Evolutionary conservation across 1,140 invertebrate species (phyloP).

Genomic region (Nebria ingens): DNA sequence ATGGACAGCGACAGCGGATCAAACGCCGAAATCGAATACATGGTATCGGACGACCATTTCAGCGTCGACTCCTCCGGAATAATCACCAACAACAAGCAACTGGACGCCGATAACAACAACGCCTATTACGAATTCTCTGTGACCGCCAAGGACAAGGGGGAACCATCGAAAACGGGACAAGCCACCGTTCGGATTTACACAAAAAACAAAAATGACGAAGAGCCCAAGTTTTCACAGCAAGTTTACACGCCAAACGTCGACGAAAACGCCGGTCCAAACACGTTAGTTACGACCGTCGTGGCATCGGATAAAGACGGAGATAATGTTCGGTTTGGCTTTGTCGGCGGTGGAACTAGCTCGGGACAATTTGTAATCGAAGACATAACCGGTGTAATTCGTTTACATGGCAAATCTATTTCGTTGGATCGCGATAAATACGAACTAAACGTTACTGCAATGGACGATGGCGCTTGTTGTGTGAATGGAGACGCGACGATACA

Average conservation of each 20-base stretch:
- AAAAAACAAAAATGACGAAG: conserved; percentile 93
- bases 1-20: conserved; percentile 85
- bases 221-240: conserved; percentile 91
- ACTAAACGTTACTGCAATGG: conserved; percentile 86
- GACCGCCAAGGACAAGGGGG: conserved; percentile 86
- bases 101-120: conserved; percentile 92
- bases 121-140: conserved; percentile 92
- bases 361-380: conserved; percentile 93
- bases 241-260: conserved; percentile 94
- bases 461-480: conserved; percentile 86
- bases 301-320: conserved; percentile 94
- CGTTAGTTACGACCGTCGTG: conserved; percentile 86
- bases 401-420: conserved; percentile 74
- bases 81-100: conserved; percentile 84
- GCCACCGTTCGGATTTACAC: conserved; percentile 89
- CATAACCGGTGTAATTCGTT: conserved; percentile 85
- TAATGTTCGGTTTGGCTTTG: conserved; percentile 87
- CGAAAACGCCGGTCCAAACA: conserved; percentile 89
- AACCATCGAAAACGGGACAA: conserved; percentile 81
- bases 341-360: conserved; percentile 76
- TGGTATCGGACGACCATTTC: conserved; percentile 84
- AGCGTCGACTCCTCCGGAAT: conserved; percentile 83
- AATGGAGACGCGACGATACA: conserved; percentile 77
- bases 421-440: conserved; percentile 86
- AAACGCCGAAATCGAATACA: conserved; percentile 89